Evolutionary conservation across 1,140 invertebrate genomes (phyloP).

Genomic region (Pantala flavescens): DNA sequence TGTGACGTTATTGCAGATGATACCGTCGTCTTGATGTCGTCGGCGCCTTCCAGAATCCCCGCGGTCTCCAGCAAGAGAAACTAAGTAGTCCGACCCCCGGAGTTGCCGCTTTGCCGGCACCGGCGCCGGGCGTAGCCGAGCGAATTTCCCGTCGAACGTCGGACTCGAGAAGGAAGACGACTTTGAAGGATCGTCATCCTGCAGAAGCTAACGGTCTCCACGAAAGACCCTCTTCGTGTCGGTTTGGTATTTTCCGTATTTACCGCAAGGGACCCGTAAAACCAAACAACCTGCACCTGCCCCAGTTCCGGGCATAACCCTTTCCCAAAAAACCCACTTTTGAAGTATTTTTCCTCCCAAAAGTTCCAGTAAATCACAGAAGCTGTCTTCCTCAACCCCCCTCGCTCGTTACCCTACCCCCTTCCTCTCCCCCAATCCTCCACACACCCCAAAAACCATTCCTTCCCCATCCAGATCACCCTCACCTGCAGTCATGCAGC

Average conservation of each 20-base stretch:
- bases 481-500: neutral
- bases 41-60: neutral
- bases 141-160: neutral
- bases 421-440: neutral
- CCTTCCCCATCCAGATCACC: neutral
- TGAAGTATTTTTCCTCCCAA: neutral
- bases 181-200: neutral
- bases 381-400: constrained; percentile 6
- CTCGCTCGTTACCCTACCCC: neutral
- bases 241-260: too few species aligned
- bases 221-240: neutral
- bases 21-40: neutral
- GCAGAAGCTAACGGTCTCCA: neutral
- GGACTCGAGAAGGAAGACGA: neutral
- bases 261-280: too few species aligned
- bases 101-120: neutral
- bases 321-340: neutral
- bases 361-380: neutral
- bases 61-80: neutral
- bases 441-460: neutral
- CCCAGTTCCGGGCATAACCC: neutral
- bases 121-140: neutral
- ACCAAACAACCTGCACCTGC: neutral
- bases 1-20: neutral
- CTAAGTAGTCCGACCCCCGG: neutral